A percentile compares a stretch with the other conserved stretches of the same genome.
These are phyloP conservation scores for Cybosia mesomella DNA, from an alignment of 2,888 invertebrate species.

Conservation along the genomic window DNA sequence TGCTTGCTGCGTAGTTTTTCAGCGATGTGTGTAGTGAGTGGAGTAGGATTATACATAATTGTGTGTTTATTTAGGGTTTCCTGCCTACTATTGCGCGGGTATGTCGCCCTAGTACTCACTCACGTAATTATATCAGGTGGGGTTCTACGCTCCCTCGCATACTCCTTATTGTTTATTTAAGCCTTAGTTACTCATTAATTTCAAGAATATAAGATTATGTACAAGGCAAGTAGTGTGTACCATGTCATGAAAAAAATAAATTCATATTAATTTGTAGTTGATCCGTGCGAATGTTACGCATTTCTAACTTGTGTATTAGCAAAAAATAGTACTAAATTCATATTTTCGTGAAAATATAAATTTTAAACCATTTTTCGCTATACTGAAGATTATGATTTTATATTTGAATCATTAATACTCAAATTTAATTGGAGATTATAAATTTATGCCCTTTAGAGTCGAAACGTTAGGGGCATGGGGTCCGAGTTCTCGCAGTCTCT, in stretches of 20 bases:
- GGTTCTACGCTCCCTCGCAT: constrained; percentile 44
- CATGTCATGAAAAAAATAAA: background rate
- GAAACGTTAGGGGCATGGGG: no score
- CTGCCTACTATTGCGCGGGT: constrained; percentile 58
- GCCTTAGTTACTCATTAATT: background rate
- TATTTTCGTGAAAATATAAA: background rate
- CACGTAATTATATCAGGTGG: constrained; percentile 68
- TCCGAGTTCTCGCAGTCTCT: no score
- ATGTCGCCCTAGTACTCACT: constrained; percentile 67
- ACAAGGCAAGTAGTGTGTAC: background rate
- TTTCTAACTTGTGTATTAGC: background rate
- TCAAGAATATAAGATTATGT: background rate
- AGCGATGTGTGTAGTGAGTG: constrained; percentile 62
- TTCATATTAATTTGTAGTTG: background rate
- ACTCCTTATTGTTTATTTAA: constrained; percentile 11
- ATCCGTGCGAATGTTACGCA: background rate
- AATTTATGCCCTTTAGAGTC: no score
- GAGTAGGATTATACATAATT: constrained; percentile 69
- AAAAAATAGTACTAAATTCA: no score
- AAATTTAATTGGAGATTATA: background rate
- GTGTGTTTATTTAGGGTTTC: constrained; percentile 78
- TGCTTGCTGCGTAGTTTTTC: constrained; percentile 65
- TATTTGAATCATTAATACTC: no score
- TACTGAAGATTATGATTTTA: background rate
- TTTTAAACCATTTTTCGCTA: background rate